phyloP scores from a whole-genome alignment of 1,140 invertebrate species.

The Bicyclus anynana region DNA sequence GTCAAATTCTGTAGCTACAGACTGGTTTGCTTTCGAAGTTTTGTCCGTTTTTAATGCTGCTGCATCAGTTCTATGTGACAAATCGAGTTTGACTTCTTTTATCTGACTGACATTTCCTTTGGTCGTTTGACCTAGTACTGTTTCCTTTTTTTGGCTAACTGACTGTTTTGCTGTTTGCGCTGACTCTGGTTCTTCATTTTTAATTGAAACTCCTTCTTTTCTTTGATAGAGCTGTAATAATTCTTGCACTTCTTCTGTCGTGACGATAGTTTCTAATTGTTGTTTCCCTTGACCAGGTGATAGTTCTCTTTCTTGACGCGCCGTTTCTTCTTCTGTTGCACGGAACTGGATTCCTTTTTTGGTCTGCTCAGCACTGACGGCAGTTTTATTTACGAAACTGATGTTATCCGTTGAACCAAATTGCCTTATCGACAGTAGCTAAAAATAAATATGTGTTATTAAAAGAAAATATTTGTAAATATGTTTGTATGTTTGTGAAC shows the following conservation, averaged over 20 bases:
- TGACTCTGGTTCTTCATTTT: too few relatives aligned
- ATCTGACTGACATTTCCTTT: neutral
- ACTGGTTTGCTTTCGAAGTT: neutral
- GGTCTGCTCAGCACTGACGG: neutral
- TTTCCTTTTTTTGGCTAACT: neutral
- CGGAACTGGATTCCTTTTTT: neutral
- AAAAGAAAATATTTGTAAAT: too few relatives aligned
- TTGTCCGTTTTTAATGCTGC: neutral
- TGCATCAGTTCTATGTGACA: neutral
- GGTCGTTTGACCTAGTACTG: neutral
- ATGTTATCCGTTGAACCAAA: conserved; percentile 22
- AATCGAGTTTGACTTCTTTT: neutral
- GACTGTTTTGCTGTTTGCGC: neutral
- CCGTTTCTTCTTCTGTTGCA: too few relatives aligned
- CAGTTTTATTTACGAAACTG: conserved; percentile 15
- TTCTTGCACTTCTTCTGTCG: too few relatives aligned
- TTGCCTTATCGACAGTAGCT: conserved; percentile 10
- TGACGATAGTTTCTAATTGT: too few relatives aligned
- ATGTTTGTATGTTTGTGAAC: neutral
- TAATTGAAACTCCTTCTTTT: too few relatives aligned
- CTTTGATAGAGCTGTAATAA: too few relatives aligned
- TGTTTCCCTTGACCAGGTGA: too few relatives aligned
- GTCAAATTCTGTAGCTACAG: neutral
- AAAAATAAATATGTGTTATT: conserved; percentile 7
- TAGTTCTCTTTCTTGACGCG: too few relatives aligned